phyloP scores from a whole-genome alignment of 2,113 vertebrate genomes.

The Lepisosteus oculatus region DNA sequence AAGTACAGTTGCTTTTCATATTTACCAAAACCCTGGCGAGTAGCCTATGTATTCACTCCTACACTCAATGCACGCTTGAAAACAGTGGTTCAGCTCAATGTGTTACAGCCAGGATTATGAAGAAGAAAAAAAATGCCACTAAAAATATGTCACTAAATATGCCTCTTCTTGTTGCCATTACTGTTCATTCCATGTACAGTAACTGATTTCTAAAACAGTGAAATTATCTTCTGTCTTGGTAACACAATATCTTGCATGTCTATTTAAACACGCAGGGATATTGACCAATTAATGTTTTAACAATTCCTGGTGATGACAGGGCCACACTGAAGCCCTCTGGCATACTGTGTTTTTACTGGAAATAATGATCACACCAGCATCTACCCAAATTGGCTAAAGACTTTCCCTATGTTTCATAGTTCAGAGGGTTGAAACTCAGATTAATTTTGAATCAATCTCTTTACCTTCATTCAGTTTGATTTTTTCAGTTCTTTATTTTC shows the following conservation, averaged over 20 bases:
- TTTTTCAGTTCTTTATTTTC: too few relatives aligned
- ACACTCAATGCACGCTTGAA: slow-evolving; percentile 51
- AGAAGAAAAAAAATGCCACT: slow-evolving; percentile 39
- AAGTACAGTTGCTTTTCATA: slow-evolving; percentile 55
- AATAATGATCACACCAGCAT: not conserved
- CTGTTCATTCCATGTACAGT: not conserved
- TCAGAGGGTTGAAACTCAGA: too few relatives aligned
- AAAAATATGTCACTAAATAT: slow-evolving; percentile 10
- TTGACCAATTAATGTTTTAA: not conserved
- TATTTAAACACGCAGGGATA: not conserved
- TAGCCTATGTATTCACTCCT: slow-evolving; percentile 45
- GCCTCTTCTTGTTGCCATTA: not conserved
- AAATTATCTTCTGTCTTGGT: not conserved
- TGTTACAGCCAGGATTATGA: slow-evolving; percentile 46
- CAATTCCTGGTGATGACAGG: not conserved
- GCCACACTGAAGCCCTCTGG: not conserved
- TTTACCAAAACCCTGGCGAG: slow-evolving; percentile 46
- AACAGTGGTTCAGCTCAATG: slow-evolving; percentile 47
- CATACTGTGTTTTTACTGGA: not conserved
- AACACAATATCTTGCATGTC: too few relatives aligned
- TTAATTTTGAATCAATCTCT: too few relatives aligned
- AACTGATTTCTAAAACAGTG: not conserved
- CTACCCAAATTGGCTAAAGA: too few relatives aligned
- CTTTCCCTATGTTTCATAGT: too few relatives aligned
- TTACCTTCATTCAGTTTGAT: too few relatives aligned